Evolutionary conservation across 2,113 vertebrate genomes (phyloP), one percentile per base, ranked within the genome.

Genomic region (Ictalurus furcatus): DNA sequence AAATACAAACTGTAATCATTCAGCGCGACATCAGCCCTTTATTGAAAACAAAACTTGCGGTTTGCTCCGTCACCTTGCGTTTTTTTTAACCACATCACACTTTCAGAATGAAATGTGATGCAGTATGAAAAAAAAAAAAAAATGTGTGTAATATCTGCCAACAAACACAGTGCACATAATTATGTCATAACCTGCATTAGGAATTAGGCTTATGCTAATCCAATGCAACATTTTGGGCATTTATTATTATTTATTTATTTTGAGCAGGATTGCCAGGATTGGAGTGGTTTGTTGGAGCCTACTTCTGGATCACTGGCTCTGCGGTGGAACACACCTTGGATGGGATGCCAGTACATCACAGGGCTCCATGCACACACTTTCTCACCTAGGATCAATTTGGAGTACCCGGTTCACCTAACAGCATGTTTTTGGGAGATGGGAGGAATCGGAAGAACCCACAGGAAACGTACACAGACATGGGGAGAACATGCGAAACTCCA

Each of bases 1-100:
- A 85, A 84, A 85, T 78, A 84, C 54, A 84, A 67, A 84, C 54
- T 30, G 81, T 65, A 87, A 87, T 87, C 67, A 84, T 40, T 34
- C 80, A 61, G n/a, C 17, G 78, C 44, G 30, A 87, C 79, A 88
- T 71, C 52, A 19, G 28, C 65, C 61, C 40, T 63, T 40, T 48
- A 37, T 40, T 52, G 56, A 84, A 84, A 83, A 88, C 79, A 71
- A 59, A 40, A 30, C 37, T 2, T 52, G 59, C 0, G 1, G 69
- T 34, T 44, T 16, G 56, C 21, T 78, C 61, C 40, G 58, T 63
- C 81, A 28, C 54, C 37, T n/a, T 61, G 2, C 1, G 3, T 28
- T 56, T 40, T 40, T 30, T 76, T 58, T 86, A 59, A 37, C 30
- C 12, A 40, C 59, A 54, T 63, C 79, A 71, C 44, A 28, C 78